Conservation (phyloP, 2,797 vertebrate species). For the Takifugu rubripes region DNA sequence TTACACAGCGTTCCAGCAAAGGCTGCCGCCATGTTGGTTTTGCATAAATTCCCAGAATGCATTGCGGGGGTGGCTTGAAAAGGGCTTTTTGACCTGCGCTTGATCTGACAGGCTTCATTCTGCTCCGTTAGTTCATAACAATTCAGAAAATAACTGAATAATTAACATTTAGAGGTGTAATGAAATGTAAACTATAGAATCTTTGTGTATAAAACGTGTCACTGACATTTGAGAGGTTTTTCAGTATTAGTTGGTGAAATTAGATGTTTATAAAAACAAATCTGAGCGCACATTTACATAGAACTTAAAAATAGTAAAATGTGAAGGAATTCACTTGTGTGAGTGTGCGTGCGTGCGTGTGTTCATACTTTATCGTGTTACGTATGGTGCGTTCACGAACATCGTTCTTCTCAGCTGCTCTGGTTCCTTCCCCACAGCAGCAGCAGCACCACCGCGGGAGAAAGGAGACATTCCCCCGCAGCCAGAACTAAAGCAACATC, state of each 20-base stretch:
- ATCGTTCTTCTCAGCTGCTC: slow-evolving; percentile 13
- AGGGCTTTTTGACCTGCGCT: no score
- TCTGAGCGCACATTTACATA: no score
- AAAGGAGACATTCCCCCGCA: slow-evolving; percentile 35
- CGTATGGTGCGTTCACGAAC: slow-evolving; percentile 47
- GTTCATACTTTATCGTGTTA: neutral
- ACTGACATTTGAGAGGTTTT: no score
- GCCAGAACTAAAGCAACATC: slow-evolving; percentile 34
- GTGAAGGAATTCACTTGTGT: no score
- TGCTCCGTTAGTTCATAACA: neutral
- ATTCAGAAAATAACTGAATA: no score
- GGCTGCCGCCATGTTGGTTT: slow-evolving; percentile 74
- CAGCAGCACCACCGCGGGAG: slow-evolving; percentile 25
- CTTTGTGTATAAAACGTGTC: no score
- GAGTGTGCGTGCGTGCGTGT: neutral
- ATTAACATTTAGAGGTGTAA: no score
- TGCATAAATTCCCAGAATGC: slow-evolving; percentile 69
- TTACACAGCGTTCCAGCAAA: slow-evolving; percentile 56
- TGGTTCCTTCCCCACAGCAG: slow-evolving; percentile 7
- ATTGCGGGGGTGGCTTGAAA: neutral
- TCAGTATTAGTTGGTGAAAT: no score
- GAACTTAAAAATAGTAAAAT: no score
- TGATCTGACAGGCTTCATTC: no score
- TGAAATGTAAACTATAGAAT: no score
- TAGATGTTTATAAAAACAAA: no score